Percentiles rank a stretch among this genome's conserved stretches.
These are phyloP conservation scores for Sussaba pulchella DNA, from an alignment of 2,888 invertebrate species.

Conservation along the genomic window DNA sequence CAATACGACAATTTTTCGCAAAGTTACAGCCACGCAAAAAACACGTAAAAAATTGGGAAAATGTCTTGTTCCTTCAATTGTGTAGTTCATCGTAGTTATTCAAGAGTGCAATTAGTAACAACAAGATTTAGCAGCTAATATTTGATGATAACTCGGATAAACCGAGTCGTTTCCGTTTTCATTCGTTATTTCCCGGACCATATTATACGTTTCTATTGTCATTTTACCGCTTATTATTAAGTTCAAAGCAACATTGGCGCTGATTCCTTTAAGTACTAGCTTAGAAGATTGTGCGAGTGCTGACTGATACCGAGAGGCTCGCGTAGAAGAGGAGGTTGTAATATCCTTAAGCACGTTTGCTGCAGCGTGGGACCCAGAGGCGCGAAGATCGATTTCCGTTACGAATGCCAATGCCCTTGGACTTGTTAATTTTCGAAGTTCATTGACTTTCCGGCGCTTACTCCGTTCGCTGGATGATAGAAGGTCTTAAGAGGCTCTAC, in stretches of 20 bases:
- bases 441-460: constrained; percentile 28
- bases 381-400: constrained; percentile 33
- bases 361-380: constrained; percentile 19
- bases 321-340: constrained; percentile 5
- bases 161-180: constrained; percentile 8
- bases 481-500: constrained; percentile 8
- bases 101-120: too few relatives aligned
- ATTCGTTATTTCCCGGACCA: constrained; percentile 32
- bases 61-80: too few relatives aligned
- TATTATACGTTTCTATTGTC: constrained; percentile 9
- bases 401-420: constrained; percentile 29
- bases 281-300: constrained; percentile 9
- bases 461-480: constrained; percentile 27
- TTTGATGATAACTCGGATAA: constrained; percentile 31
- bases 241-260: too few relatives aligned
- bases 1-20: too few relatives aligned
- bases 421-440: constrained; percentile 17
- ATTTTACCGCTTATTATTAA: too few relatives aligned
- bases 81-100: too few relatives aligned
- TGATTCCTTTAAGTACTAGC: too few relatives aligned
- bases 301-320: constrained; percentile 31
- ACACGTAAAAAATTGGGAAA: too few relatives aligned
- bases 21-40: too few relatives aligned
- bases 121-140: constrained; percentile 25
- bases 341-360: constrained; percentile 30